Percentiles rank a stretch among this genome's conserved stretches.
Conservation (phyloP, 1,140 invertebrate genomes). For the Orius insidiosus region DNA sequence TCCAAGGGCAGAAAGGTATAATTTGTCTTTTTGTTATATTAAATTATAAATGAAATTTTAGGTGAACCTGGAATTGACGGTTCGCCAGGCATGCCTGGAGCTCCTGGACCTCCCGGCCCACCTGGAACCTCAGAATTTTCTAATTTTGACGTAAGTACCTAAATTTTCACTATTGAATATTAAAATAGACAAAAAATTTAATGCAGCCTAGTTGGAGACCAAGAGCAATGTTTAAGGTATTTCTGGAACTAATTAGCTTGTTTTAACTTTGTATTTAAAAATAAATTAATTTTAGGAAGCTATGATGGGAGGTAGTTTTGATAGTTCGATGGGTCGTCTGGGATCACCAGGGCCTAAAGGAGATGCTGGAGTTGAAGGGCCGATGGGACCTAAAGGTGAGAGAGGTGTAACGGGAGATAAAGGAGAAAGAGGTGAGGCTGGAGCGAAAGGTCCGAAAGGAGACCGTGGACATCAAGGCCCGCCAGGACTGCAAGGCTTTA, state of each 20-base stretch:
- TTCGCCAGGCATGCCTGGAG: constrained; percentile 46
- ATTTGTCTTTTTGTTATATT: background rate
- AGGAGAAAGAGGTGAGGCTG: constrained; percentile 50
- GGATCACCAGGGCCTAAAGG: constrained; percentile 59
- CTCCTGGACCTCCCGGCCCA: constrained; percentile 55
- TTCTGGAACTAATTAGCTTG: constrained; percentile 12
- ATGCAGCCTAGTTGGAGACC: constrained; percentile 55
- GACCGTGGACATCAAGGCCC: constrained; percentile 41
- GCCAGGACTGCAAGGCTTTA: background rate
- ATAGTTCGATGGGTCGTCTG: constrained; percentile 37
- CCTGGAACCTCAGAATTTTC: constrained; percentile 55
- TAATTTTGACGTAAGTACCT: constrained; percentile 39
- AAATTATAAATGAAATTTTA: constrained; percentile 9
- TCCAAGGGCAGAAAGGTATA: no score
- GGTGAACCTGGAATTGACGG: constrained; percentile 60
- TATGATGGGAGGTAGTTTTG: constrained; percentile 34
- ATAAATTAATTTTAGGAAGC: constrained; percentile 25
- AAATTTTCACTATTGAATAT: constrained; percentile 7
- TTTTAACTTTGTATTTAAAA: background rate
- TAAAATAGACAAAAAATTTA: background rate
- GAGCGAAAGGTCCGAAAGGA: constrained; percentile 50
- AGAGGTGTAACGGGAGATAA: constrained; percentile 48
- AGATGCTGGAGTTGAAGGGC: constrained; percentile 43
- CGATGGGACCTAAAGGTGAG: constrained; percentile 47
- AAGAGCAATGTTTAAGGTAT: constrained; percentile 42